Evolutionary conservation across 2,888 invertebrate species (phyloP), one percentile per base, ranked within the genome.

Genomic region (Caenorhabditis zanzibari): DNA sequence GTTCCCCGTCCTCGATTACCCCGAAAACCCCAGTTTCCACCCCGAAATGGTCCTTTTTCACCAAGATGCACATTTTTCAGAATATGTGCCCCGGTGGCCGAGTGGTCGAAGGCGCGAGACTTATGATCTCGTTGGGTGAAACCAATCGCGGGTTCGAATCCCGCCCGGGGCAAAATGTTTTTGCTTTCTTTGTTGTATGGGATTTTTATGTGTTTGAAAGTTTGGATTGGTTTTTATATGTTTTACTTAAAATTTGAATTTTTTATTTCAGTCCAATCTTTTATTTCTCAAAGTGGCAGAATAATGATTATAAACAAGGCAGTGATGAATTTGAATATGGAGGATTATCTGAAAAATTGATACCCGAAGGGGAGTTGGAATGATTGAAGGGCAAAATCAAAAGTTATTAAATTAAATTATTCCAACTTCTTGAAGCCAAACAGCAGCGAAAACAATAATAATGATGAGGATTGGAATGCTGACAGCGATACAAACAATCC

Each of bases 391-490:
- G 6, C 12, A 47, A 16, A 32, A 35, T 9, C 16, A 47, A 32
- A 26, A 7, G 19, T 19, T 5, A 3, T 6, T 5, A 7, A 19
- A 26, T 19, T 28, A 28, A 35, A 16, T 38, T 14, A 44, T 26
- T 24, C 91, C 91, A 56, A 91, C 79, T 83, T 91, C 91, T 71
- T 91, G 91, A 10, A 91, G 85, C 91, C 91, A 91, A 63, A 91
- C 88, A 9, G 91, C 91, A 26, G 85, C 85, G 63, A 91, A 91
- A 5, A 91, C 82, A 19, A 88, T 71, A 54, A 91, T 66, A 24
- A 89, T 86, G 44, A 91, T 86, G 75, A 91, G 84, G 41, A 91
- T 82, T 7, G 91, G 91, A 10, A 89, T 87, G 26, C 86, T 85
- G 44, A 90, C 84, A 12, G 90, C 90, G 32, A 89, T 71, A 35